Percentiles rank a stretch among this genome's conserved stretches.
phyloP scores from a whole-genome alignment of 2,113 vertebrate genomes.

The Diphyllodes magnificus region DNA sequence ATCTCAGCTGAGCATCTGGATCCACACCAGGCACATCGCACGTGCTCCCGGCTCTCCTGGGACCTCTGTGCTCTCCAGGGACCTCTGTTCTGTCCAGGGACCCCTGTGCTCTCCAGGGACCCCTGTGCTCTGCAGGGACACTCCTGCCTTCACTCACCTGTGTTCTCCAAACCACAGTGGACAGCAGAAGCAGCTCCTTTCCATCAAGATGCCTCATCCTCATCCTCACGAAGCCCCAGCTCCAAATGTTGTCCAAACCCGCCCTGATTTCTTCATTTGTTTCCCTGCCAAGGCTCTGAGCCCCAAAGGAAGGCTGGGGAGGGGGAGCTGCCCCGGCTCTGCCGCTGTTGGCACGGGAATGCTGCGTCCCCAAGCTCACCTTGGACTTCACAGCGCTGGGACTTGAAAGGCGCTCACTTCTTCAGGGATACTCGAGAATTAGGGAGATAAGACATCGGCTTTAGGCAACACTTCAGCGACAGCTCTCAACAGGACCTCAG shows the following conservation, averaged over 20 bases:
- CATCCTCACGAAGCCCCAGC: neutral
- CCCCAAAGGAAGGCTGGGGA: neutral
- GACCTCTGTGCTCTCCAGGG: too few relatives aligned
- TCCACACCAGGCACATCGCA: fast-evolving
- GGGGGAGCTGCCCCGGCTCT: neutral
- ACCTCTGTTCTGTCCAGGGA: too few relatives aligned
- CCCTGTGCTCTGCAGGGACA: too few relatives aligned
- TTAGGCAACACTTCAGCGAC: neutral
- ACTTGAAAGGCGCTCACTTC: neutral
- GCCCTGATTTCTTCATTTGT: neutral
- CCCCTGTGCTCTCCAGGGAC: too few relatives aligned
- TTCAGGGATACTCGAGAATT: neutral
- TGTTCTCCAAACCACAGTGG: neutral
- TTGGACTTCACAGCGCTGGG: neutral
- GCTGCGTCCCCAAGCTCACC: neutral
- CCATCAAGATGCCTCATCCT: neutral
- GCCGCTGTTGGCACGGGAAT: neutral
- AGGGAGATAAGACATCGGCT: neutral
- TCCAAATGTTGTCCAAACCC: fast-evolving
- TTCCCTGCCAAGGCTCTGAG: neutral
- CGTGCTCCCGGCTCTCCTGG: fast-evolving
- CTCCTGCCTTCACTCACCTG: too few relatives aligned
- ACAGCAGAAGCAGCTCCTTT: neutral
- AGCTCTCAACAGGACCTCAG: neutral
- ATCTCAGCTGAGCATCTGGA: neutral